Conservation (phyloP, 2,888 invertebrate genomes). For the Leptinotarsa peninsularis region DNA sequence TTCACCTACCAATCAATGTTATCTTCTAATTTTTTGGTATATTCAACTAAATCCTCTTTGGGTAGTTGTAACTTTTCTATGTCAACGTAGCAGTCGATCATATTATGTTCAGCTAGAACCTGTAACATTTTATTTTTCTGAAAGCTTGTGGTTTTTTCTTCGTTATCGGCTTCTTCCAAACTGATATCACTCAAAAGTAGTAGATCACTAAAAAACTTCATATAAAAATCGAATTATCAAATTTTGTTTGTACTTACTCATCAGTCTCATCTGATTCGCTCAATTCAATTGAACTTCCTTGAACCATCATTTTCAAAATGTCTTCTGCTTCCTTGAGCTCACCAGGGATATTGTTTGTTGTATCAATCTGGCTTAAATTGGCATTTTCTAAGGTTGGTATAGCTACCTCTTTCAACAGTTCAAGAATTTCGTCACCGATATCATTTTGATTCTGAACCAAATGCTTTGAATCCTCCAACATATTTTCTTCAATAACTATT, state of each 20-base stretch:
- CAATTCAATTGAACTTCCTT: conserved; percentile 13
- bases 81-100: conserved; percentile 34
- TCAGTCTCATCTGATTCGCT: conserved; percentile 27
- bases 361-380: neutral
- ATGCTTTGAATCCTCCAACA: neutral
- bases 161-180: conserved; percentile 8
- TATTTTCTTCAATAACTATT: conserved; percentile 2
- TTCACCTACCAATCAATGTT: conserved; percentile 39
- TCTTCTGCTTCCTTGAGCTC: conserved; percentile 19
- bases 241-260: conserved; percentile 19
- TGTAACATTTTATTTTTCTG: conserved; percentile 1
- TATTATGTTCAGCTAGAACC: conserved; percentile 12
- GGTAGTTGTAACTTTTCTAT: conserved; percentile 34
- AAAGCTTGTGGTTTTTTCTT: neutral
- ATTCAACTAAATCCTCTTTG: conserved; percentile 25
- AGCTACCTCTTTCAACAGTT: conserved; percentile 35
- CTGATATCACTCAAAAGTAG: conserved; percentile 4
- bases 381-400: conserved; percentile 3
- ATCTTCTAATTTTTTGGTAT: conserved; percentile 29
- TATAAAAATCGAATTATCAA: neutral
- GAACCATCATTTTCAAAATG: conserved; percentile 14
- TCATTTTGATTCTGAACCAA: neutral
- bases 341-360: neutral
- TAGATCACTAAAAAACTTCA: conserved; percentile 1
- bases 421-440: conserved; percentile 35